Evolutionary conservation across 1,140 invertebrate species (phyloP), one percentile per base, ranked within the genome.

Genomic region (Dufourea novaeangliae): DNA sequence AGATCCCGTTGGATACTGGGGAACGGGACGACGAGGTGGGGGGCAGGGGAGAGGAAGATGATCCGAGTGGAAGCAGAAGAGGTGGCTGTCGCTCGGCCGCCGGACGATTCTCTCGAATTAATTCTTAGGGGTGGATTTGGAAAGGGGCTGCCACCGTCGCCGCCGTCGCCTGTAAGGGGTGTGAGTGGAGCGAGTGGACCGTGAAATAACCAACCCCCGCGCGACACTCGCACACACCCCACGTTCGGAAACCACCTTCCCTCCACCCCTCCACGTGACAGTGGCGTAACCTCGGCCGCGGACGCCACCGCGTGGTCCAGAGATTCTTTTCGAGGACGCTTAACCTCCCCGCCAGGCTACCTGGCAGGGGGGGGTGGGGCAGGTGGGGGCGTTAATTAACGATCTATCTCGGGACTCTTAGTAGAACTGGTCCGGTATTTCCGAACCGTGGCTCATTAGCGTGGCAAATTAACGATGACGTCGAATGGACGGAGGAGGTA

Each of bases 51-150:
- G 57, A 56, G 57, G 37, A 52, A 74, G 76, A 70, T 78, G 46
- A 79, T 67, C 57, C 61, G 79, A 59, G 66, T 74, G 73, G 78
- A 80, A 82, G 68, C 73, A 75, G 72, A 86, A 75, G 82, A 88
- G 81, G 80, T 84, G 83, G 80, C 83, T 88, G 89, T 88, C 86
- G 90, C 85, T 88, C 88, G 90, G 88, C 87, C 86, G 87, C 87
- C 85, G 90, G 87, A 91, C 89, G 90, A 91, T 92, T 92, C 91
- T 91, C 90, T 90, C 89, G 91, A 92, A 92, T 92, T 92, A 92
- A 92, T 92, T 92, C 91, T 92, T 92, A 91, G 88, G 90, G 90
- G 89, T 87, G 84, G 87, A 90, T 91, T 91, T 89, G 78, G 88
- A 87, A 86, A 80, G 80, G 81, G 74, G 56, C 69, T 50, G 77